Base-by-base conservation (phyloP, 2,888 invertebrate species). In the Cheilosia vulpina region DNA sequence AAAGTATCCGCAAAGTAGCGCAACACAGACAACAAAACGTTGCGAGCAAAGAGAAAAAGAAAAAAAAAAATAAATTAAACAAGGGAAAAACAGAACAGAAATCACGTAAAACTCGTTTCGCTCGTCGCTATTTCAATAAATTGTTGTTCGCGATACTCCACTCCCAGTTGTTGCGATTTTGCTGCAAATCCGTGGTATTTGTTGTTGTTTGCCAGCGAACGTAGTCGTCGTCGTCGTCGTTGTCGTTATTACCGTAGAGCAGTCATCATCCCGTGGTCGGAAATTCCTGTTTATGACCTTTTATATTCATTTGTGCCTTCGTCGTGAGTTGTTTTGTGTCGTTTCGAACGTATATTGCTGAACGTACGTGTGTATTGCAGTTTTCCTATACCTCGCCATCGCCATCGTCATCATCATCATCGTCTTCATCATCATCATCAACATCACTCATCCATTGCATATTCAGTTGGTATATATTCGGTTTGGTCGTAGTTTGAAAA, bases 101-200 rank as follows among this genome's bases (percentile, higher is more conserved):
- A 85, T 85, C 85, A 85, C 85, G 85, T 85, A 85, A 81, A 85
- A 85, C 85, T 77, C 55, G 85, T 85, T 85, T 77, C 41, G 75
- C 65, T 71, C 66, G 60, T 80, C 71, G 79, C 57, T 73, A 75
- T 78, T 63, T 78, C 68, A 71, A 79, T 84, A 84, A 79, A 79
- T 71, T 50, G 50, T 79, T 58, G 60, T 65, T 75, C 57, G 75
- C 69, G 65, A 65, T 79, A 78, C 66, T 79, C 52, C 73, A 75
- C 69, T 69, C 58, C 69, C 50, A 65, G 75, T 75, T 79, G 52
- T 52, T 52, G 72, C 66, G 77, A 43, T 21, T 80, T 68, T 52
- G 50, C 50, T 50, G 62, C 65, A 19, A 43, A 69, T 63, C 63
- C 38, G 62, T 53, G 77, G 52, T 66, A 21, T 68, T 83, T 65